Conservation (phyloP, 2,888 invertebrate genomes). For the Aethes cnicana region DNA sequence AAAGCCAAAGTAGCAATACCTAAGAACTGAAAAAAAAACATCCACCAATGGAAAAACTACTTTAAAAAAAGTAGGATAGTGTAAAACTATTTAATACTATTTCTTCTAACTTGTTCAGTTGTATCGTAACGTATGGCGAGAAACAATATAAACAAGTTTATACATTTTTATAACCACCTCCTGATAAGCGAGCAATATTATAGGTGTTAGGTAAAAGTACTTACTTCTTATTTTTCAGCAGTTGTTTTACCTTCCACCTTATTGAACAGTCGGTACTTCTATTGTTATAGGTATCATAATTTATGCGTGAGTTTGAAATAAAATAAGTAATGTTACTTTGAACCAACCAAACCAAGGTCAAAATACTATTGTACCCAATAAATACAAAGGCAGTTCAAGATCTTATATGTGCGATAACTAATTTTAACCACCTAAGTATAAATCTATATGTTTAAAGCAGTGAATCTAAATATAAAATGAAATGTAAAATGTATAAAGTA, state of each 20-base stretch:
- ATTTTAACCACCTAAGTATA: too few species aligned
- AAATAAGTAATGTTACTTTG: constrained; percentile 10
- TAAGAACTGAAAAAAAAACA: too few species aligned
- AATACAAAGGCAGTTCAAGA: background rate
- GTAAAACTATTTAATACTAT: too few species aligned
- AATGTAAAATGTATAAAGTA: too few species aligned
- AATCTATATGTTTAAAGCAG: too few species aligned
- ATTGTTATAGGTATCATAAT: constrained; percentile 24
- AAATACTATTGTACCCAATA: background rate
- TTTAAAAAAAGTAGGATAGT: too few species aligned
- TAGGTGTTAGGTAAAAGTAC: constrained; percentile 5
- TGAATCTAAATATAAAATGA: too few species aligned
- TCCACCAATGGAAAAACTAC: too few species aligned
- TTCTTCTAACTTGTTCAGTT: too few species aligned
- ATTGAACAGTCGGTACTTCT: too few species aligned
- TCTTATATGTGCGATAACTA: background rate
- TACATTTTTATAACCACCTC: constrained; percentile 15
- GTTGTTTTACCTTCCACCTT: constrained; percentile 1
- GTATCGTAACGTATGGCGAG: too few species aligned
- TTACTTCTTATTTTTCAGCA: background rate
- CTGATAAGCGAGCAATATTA: constrained; percentile 21
- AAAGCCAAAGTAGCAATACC: too few species aligned
- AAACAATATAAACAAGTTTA: background rate
- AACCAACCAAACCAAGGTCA: background rate
- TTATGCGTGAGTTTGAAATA: constrained; percentile 20